Percentiles rank a stretch among this genome's conserved stretches.
phyloP scores from a whole-genome alignment of 2,888 invertebrate species.

The Dysmachus trigonus region DNA sequence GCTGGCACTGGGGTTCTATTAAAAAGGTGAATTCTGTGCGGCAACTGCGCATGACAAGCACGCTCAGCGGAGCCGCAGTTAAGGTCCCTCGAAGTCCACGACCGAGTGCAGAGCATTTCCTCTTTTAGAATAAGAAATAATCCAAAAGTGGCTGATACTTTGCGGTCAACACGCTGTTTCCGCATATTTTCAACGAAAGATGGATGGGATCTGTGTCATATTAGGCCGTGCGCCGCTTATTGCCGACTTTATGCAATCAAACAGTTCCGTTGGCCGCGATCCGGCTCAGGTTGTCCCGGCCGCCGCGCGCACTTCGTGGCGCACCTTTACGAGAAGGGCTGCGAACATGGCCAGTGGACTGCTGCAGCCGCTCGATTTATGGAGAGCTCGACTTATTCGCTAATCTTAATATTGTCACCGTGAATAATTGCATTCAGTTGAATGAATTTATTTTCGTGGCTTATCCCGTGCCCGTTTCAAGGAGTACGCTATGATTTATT shows the following conservation, averaged over 20 bases:
- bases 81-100: background rate
- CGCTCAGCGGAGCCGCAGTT: background rate
- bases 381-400: background rate
- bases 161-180: slow-evolving; percentile 11
- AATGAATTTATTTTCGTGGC: background rate
- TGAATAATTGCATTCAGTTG: background rate
- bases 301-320: background rate
- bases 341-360: background rate
- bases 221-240: slow-evolving; percentile 4
- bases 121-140: slow-evolving; percentile 15
- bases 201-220: slow-evolving; percentile 19
- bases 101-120: background rate
- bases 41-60: background rate
- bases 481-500: background rate
- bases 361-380: background rate
- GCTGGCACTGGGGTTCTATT: background rate
- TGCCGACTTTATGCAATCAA: background rate
- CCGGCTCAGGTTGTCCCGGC: background rate
- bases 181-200: slow-evolving; percentile 4
- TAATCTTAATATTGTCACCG: background rate
- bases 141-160: slow-evolving; percentile 12
- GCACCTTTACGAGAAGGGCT: background rate
- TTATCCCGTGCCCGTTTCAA: background rate
- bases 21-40: background rate
- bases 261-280: background rate